Base-by-base conservation (phyloP, 2,888 invertebrate genomes). In the Epinotia demarniana region DNA sequence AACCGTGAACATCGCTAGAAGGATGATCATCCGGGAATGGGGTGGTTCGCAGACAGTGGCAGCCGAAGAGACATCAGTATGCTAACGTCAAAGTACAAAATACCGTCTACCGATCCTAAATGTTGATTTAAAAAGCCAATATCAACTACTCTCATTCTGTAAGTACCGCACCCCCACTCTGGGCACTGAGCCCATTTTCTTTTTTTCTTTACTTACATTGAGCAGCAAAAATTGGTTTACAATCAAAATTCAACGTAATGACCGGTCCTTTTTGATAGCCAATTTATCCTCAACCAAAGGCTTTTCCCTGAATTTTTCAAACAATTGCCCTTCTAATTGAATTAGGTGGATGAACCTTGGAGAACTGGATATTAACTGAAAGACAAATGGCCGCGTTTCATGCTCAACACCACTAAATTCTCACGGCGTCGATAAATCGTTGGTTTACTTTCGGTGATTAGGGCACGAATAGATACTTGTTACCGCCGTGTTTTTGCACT, bases 351-450 rank as follows among this genome's bases (percentile, higher is more conserved):
- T 85, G 84, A 86, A 81, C 83, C 84, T 85, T 82, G 82, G 82
- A 84, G 81, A 84, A 85, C 79, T 72, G 84, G 83, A 83, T 89
- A 89, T 90, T 89, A 90, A 85, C 82, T 82, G 82, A 82, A 90
- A 92, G 92, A 92, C 87, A 90, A 92, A 92, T 90, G 83, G 88
- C 84, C 80, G 79, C 78, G 82, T 85, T 90, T 88, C 92, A 91
- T 90, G 92, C 91, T 89, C 85, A 82, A 77, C 81, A 84, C 84
- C 87, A 86, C 86, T 89, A 89, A 89, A 90, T 90, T 89, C 85
- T 85, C 85, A 85, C 82, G 83, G 83, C 81, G 81, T 82, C 79
- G 77, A 86, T 89, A 87, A 86, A 86, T 87, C 86, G 67, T 60
- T 64, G 58, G 46, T 70, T 75, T 72, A 61, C 75, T 75, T 72